Conservation (phyloP, 2,797 vertebrate species). For the Sternarchorhynchus goeldii region DNA sequence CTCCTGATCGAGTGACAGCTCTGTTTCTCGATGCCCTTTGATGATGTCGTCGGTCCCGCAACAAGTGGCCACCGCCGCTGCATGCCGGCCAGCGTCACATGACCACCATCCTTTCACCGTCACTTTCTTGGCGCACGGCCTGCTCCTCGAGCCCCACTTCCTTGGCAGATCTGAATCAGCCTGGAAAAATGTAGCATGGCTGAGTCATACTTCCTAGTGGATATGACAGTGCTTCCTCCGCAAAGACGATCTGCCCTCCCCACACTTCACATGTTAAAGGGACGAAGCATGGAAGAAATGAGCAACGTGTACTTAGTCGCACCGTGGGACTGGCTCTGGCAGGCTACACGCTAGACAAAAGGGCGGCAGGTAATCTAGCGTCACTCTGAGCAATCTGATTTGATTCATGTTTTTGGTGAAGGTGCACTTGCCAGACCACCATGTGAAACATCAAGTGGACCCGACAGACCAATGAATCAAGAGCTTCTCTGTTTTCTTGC, state of each 20-base stretch:
- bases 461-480: conserved; percentile 24
- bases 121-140: conserved; percentile 69
- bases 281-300: conserved; percentile 75
- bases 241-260: conserved; percentile 71
- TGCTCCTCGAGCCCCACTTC: conserved; percentile 82
- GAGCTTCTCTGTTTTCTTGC: neutral
- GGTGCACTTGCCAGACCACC: neutral
- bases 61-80: neutral
- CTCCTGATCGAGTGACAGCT: conserved; percentile 35
- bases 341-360: conserved; percentile 64
- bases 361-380: conserved; percentile 36
- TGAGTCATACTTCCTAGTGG: conserved; percentile 98
- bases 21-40: conserved; percentile 27
- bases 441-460: conserved; percentile 12
- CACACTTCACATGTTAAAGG: conserved; percentile 69
- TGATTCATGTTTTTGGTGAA: conserved; percentile 35
- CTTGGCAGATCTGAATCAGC: conserved; percentile 91
- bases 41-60: conserved; percentile 27
- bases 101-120: conserved; percentile 59
- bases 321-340: conserved; percentile 73
- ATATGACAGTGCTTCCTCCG: conserved; percentile 93
- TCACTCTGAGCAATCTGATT: conserved; percentile 36
- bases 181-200: conserved; percentile 82
- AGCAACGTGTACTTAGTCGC: conserved; percentile 47
- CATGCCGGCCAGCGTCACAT: conserved; percentile 20